A percentile compares a stretch with the other conserved stretches of the same genome.
Evolutionary conservation across 1,140 invertebrate species (phyloP).

Genomic region (Bombus affinis): DNA sequence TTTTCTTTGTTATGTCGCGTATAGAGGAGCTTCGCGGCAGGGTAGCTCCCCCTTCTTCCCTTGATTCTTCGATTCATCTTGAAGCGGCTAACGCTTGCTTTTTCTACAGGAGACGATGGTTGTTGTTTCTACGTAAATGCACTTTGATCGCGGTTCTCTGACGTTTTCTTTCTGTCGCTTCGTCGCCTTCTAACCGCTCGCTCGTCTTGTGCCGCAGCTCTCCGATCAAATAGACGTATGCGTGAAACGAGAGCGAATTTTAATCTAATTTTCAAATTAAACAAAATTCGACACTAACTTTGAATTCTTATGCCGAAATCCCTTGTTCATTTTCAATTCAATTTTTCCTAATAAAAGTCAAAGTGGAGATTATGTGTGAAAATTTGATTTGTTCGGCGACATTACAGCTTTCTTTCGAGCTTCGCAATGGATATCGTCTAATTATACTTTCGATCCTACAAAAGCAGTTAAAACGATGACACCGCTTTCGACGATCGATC

Average conservation of each 20-base stretch:
- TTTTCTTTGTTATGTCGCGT: background rate
- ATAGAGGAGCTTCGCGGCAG: background rate
- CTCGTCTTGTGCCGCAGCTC: background rate
- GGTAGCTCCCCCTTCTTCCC: too few relatives aligned
- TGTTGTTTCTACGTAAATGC: slow-evolving; percentile 1
- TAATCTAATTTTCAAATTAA: background rate
- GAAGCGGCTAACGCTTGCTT: slow-evolving; percentile 12
- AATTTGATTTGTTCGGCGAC: too few relatives aligned
- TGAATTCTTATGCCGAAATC: too few relatives aligned
- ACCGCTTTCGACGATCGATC: too few relatives aligned
- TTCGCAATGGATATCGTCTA: background rate
- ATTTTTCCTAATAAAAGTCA: too few relatives aligned
- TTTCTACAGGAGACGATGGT: slow-evolving; percentile 2
- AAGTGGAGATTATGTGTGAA: too few relatives aligned
- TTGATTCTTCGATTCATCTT: background rate
- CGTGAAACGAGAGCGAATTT: background rate
- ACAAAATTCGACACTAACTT: too few relatives aligned
- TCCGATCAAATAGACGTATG: background rate
- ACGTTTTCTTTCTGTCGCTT: background rate
- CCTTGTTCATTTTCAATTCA: too few relatives aligned
- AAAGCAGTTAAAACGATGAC: too few relatives aligned
- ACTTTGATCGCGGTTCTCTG: background rate
- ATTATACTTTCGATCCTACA: too few relatives aligned
- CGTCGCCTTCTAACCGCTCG: background rate
- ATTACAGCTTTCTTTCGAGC: background rate